Evolutionary conservation across 1,140 invertebrate species (phyloP), one percentile per base, ranked within the genome.

Genomic region (Geopemphigus sp.): DNA sequence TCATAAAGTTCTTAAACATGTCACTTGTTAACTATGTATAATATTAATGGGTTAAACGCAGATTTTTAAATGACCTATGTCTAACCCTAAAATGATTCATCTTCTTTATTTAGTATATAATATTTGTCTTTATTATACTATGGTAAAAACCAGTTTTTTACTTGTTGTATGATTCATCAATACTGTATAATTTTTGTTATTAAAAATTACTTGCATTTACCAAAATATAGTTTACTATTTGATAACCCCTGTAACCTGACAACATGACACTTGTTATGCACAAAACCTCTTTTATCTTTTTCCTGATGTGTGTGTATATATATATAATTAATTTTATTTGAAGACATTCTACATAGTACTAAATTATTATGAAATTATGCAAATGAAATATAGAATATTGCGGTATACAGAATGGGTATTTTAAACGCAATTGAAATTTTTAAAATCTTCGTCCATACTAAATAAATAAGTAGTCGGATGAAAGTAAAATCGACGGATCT

Each of bases 131-230:
- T 66, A 39, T 45, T 66, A 19, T 66, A 14, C 61, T 63, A 32
- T n/a, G 22, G 63, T 68, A 5, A 8, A 68, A 47, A 68, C 64
- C 64, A 24, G 64, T 50, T 68, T 24, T n/a, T 39, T 68, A 17
- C 5, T 61, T 29, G 14, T 2, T 47, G 39, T 68, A 68, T 50
- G 64, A 68, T 24, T 50, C 45, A 68, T 68, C 45, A 50, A 24
- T 68, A 47, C 10, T 68, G 64, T 68, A 68, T n/a, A n/a, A 68
- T 68, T 68, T 32, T 32, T 63, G 29, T 63, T 63, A 61, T 15
- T 63, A 32, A 32, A 63, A 29, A 61, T 61, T 19, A 63, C 26
- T 29, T n/a, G 61, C 29, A 63, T 63, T 5, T 32, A 63, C 17
- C 6, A 17, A 63, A 10, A 11, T 59, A 57, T 14, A 26, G 8